Evolutionary conservation across 2,888 invertebrate species (phyloP).

Genomic region (Calameuta idolon): DNA sequence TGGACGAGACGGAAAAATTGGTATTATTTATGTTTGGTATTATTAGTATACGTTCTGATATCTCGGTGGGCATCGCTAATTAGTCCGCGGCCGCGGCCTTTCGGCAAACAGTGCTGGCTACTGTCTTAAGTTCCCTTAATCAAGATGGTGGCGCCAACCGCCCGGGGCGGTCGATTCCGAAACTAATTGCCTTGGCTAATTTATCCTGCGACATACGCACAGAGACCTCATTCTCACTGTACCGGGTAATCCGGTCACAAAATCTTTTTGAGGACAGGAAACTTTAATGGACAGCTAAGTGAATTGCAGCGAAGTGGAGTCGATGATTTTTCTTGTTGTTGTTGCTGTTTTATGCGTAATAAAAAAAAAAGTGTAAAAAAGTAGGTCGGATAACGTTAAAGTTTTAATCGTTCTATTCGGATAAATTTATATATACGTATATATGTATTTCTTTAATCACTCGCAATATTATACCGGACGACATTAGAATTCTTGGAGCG

Average conservation of each 20-base stretch:
- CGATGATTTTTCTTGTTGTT: background rate
- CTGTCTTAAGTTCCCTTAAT: slow-evolving; percentile 60
- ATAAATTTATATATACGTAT: background rate
- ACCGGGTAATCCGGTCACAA: slow-evolving; percentile 44
- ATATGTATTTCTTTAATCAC: background rate
- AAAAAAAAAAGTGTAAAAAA: accelerated
- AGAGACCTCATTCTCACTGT: slow-evolving; percentile 53
- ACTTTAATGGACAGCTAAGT: slow-evolving; percentile 23
- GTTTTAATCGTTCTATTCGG: background rate
- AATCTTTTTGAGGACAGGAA: slow-evolving; percentile 29
- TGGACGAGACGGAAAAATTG: slow-evolving; percentile 54
- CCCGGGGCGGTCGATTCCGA: slow-evolving; percentile 64
- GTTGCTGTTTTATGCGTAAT: background rate
- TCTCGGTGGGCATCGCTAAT: slow-evolving; percentile 67
- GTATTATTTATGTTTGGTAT: slow-evolving; percentile 65
- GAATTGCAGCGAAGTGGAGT: background rate
- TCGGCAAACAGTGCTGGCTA: slow-evolving; percentile 66
- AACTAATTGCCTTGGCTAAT: slow-evolving; percentile 67
- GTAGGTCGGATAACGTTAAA: background rate
- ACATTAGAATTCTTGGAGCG: background rate
- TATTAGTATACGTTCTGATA: slow-evolving; percentile 64
- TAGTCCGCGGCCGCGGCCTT: slow-evolving; percentile 61
- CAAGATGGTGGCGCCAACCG: slow-evolving; percentile 67
- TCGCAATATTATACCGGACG: background rate
- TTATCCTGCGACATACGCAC: slow-evolving; percentile 57